A percentile compares a stretch with the other conserved stretches of the same genome.
phyloP scores from a whole-genome alignment of 2,113 vertebrate species.

The Scomber scombrus region DNA sequence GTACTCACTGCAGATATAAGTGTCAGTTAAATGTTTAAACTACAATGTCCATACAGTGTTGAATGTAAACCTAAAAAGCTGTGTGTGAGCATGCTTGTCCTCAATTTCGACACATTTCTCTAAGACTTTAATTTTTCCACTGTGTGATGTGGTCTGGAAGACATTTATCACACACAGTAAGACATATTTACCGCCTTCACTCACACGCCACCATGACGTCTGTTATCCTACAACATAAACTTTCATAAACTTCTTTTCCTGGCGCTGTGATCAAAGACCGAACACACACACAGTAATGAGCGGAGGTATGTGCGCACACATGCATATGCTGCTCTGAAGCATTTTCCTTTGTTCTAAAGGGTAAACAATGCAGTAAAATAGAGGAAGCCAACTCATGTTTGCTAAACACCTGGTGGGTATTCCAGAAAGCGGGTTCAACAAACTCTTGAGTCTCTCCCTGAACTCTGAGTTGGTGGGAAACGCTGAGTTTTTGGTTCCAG shows the following conservation, averaged over 20 bases:
- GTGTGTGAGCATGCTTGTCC: neutral
- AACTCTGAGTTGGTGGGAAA: too few species aligned
- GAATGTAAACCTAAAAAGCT: neutral
- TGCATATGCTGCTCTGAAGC: neutral
- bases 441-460: too few species aligned
- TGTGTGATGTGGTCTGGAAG: neutral
- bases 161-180: neutral
- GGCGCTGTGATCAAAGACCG: neutral
- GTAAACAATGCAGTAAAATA: constrained; percentile 18
- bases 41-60: too few species aligned
- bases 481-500: too few species aligned
- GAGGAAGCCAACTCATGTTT: constrained; percentile 12
- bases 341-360: constrained; percentile 4
- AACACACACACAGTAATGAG: neutral
- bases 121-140: neutral
- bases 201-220: constrained; percentile 1
- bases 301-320: neutral
- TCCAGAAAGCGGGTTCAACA: too few species aligned
- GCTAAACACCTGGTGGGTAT: neutral
- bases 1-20: too few species aligned
- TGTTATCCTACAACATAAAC: constrained; percentile 9
- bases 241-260: constrained; percentile 9
- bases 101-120: neutral
- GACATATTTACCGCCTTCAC: neutral
- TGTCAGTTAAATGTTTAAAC: too few species aligned